These are phyloP conservation scores for Microtus richardsoni DNA, from an alignment of 2,113 vertebrate species.

Conservation along the genomic window DNA sequence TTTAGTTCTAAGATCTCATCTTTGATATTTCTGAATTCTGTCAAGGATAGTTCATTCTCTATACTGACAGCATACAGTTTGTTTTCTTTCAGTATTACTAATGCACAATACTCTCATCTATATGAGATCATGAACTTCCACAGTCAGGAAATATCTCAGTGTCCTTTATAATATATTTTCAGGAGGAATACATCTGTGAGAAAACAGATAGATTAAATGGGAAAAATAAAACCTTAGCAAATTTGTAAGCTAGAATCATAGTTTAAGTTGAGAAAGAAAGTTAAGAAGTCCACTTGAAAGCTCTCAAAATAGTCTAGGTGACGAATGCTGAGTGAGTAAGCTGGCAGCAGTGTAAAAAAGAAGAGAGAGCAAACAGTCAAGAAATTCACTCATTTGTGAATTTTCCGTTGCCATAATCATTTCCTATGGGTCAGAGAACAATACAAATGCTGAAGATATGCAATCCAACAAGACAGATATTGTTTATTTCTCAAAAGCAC, in stretches of 20 bases:
- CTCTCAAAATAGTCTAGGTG: not conserved
- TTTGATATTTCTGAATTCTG: not conserved
- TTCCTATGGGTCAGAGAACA: not conserved
- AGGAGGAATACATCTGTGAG: not conserved
- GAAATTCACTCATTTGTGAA: not conserved
- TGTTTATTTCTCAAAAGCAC: not conserved
- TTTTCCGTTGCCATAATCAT: slow-evolving; percentile 9
- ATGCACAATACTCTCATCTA: not conserved
- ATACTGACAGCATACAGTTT: not conserved
- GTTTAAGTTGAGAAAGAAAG: not conserved
- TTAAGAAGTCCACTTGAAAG: not conserved
- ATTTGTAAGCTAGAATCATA: not conserved
- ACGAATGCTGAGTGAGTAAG: not conserved
- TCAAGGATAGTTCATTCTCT: not conserved
- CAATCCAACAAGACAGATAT: not conserved
- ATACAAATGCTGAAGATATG: not conserved
- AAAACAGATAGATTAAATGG: not conserved
- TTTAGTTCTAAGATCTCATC: not conserved
- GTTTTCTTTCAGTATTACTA: slow-evolving; percentile 30
- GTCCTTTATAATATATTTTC: not conserved
- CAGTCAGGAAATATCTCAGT: slow-evolving; percentile 5
- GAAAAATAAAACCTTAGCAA: not conserved
- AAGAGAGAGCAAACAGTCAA: not conserved
- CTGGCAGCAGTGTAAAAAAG: not conserved
- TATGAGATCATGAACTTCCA: not conserved